These are phyloP conservation scores for Pangasius macronema DNA, from an alignment of 2,797 vertebrate species.

Conservation along the genomic window DNA sequence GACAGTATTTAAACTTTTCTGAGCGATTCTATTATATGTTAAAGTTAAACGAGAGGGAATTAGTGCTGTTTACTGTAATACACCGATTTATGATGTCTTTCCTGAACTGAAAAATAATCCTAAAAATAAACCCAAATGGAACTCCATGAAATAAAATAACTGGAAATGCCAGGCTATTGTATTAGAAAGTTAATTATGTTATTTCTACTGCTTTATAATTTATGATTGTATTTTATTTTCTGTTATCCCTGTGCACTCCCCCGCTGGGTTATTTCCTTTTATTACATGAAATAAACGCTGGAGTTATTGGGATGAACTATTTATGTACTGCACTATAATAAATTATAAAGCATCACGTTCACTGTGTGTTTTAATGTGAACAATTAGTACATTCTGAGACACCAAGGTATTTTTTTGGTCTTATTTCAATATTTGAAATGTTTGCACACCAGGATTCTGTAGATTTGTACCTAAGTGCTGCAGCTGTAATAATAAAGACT, in stretches of 20 bases:
- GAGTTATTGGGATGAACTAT: not conserved
- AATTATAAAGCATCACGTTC: not conserved
- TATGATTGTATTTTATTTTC: not conserved
- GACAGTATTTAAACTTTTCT: not conserved
- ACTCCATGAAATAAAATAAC: not conserved
- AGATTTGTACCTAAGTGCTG: not conserved
- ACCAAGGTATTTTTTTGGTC: not conserved
- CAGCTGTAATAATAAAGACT: not conserved
- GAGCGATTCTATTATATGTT: not conserved
- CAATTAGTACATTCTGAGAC: no score
- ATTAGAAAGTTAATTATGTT: not conserved
- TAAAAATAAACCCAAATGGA: not conserved
- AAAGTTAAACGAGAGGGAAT: not conserved
- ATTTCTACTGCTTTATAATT: not conserved
- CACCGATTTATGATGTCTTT: not conserved
- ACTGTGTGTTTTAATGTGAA: not conserved
- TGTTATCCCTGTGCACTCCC: not conserved
- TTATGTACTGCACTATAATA: not conserved
- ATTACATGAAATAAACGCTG: not conserved
- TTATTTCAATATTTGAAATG: constrained; percentile 3
- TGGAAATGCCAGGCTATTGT: not conserved
- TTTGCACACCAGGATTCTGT: not conserved
- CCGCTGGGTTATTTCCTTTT: not conserved
- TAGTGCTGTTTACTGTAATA: not conserved
- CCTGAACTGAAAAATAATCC: not conserved